A percentile compares a stretch with the other conserved stretches of the same genome.
phyloP scores from a whole-genome alignment of 2,113 vertebrate species.

The Polyodon spathula region DNA sequence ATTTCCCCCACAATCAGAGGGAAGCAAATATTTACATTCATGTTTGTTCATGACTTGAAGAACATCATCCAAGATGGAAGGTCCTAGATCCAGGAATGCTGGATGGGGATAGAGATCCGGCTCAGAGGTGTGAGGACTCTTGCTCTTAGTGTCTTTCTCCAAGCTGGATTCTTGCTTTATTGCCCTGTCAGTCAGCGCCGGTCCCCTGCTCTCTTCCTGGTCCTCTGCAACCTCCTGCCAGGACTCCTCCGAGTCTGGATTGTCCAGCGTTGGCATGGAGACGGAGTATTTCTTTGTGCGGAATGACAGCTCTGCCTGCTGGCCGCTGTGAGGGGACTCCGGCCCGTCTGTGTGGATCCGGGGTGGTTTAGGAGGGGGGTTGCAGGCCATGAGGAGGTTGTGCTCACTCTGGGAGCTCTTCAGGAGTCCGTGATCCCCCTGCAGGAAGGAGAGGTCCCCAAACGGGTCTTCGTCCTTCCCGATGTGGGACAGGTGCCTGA shows the following conservation, averaged over 20 bases:
- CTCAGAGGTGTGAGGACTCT: conserved; percentile 33
- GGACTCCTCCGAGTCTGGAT: conserved; percentile 19
- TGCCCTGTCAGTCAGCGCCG: conserved; percentile 14
- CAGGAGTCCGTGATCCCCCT: conserved; percentile 41
- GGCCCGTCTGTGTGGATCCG: conserved; percentile 73
- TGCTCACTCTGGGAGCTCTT: conserved; percentile 68
- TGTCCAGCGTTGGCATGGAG: conserved; percentile 55
- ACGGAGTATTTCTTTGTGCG: conserved; percentile 46
- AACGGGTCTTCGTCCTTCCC: conserved; percentile 49
- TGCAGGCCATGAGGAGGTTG: conserved; percentile 59
- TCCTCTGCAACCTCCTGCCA: conserved; percentile 19
- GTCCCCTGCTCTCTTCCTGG: conserved; percentile 20
- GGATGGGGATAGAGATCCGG: conserved; percentile 43
- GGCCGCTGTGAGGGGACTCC: conserved; percentile 19
- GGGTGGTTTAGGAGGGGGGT: conserved; percentile 84
- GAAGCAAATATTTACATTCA: conserved; percentile 19
- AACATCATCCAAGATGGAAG: conserved; percentile 85
- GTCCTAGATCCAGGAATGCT: conserved; percentile 74
- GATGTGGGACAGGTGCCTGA: conserved; percentile 59
- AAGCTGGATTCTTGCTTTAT: conserved; percentile 33
- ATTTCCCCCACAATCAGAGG: no score
- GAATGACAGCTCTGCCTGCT: background rate
- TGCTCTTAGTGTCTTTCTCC: conserved; percentile 43
- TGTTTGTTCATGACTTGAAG: conserved; percentile 82
- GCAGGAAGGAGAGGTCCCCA: conserved; percentile 60